Conservation (phyloP, 2,797 vertebrate species). For the Acropternis orthonyx region DNA sequence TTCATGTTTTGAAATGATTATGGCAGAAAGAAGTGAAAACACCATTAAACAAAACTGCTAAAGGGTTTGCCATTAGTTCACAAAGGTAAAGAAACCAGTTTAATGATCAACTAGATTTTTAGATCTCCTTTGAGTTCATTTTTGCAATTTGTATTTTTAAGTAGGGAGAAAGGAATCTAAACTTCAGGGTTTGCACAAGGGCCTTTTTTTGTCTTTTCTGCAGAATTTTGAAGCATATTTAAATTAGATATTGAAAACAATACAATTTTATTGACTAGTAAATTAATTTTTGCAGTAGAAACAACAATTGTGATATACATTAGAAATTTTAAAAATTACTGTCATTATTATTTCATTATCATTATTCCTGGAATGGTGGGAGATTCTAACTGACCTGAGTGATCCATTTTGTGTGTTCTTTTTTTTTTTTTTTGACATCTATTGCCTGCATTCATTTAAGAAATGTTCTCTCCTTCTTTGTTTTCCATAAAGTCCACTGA, state of each 20-base stretch:
- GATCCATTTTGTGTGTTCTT: not conserved
- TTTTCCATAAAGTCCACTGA: not conserved
- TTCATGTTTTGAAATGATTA: conserved; percentile 49
- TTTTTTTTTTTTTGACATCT: not conserved
- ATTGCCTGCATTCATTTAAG: not conserved
- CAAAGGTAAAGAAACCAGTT: not conserved
- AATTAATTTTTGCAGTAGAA: not conserved
- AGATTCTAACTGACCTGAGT: not conserved
- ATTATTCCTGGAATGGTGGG: not conserved
- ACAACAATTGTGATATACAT: not conserved
- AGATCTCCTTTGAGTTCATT: not conserved
- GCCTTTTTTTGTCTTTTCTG: not conserved
- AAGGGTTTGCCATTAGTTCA: not conserved
- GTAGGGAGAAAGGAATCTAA: not conserved
- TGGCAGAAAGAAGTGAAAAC: conserved; percentile 1
- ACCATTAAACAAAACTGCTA: not conserved
- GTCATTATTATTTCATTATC: not conserved
- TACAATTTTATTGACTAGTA: not conserved
- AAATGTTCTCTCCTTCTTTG: not conserved
- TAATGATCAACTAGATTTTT: not conserved
- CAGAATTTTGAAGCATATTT: not conserved
- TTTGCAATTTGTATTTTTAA: not conserved
- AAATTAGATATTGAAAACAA: not conserved
- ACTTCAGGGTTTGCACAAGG: not conserved
- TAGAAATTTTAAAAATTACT: not conserved